Percentiles rank a stretch among this genome's conserved stretches.
Evolutionary conservation across 2,113 vertebrate species (phyloP).

Genomic region (Trematomus loennbergii): DNA sequence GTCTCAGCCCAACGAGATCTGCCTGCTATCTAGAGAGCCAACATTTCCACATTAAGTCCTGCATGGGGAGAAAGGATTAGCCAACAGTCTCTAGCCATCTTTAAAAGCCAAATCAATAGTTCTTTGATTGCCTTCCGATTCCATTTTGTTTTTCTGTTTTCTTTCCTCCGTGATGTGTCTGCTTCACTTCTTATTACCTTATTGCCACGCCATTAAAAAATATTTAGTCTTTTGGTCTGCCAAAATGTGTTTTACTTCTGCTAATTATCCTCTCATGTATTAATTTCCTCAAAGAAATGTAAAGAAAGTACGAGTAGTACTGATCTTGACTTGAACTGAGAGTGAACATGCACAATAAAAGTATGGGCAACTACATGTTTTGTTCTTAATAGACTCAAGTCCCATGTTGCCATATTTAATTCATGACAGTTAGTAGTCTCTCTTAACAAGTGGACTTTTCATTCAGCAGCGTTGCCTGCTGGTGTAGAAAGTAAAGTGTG

Average conservation of each 20-base stretch:
- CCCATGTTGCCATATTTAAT: neutral
- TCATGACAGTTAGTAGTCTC: neutral
- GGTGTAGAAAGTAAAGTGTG: neutral
- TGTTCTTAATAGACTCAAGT: neutral
- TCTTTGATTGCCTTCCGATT: conserved; percentile 47
- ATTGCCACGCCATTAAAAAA: neutral
- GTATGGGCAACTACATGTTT: neutral
- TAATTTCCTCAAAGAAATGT: neutral
- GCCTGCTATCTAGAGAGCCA: conserved; percentile 35
- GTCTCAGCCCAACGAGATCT: conserved; percentile 16
- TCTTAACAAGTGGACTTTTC: neutral
- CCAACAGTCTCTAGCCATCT: conserved; percentile 28
- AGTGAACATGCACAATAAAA: neutral
- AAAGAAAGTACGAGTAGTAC: neutral
- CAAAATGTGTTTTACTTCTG: neutral
- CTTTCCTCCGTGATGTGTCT: neutral
- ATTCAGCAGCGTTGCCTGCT: neutral
- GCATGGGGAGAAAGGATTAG: conserved; percentile 55
- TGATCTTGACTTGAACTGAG: neutral
- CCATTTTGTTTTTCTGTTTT: conserved; percentile 27
- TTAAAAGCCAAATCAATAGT: conserved; percentile 63
- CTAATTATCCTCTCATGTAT: neutral
- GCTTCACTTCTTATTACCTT: neutral
- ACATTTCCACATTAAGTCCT: conserved; percentile 57
- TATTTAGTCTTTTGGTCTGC: neutral